Evolutionary conservation across 2,888 invertebrate species (phyloP).

Genomic region (Amphimallon solstitiale): DNA sequence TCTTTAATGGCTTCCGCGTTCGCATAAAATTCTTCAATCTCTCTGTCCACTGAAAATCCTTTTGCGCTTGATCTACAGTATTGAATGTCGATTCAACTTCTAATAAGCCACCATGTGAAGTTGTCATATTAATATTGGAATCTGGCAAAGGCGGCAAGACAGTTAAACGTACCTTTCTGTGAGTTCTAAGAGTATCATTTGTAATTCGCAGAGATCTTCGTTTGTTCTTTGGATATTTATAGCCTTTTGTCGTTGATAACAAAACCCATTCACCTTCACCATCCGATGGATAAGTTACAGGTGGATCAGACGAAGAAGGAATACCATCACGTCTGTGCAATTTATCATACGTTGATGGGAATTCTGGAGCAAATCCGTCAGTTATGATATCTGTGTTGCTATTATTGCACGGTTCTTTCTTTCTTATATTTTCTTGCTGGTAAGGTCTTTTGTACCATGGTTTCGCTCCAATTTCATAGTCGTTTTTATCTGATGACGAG

Average conservation of each 20-base stretch:
- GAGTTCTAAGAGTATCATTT: constrained; percentile 49
- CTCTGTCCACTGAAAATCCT: constrained; percentile 60
- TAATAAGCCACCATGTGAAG: constrained; percentile 78
- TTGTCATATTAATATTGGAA: constrained; percentile 71
- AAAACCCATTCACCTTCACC: constrained; percentile 83
- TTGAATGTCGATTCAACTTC: constrained; percentile 80
- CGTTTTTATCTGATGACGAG: neutral
- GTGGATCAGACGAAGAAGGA: constrained; percentile 55
- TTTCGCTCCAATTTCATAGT: neutral
- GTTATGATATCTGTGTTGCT: constrained; percentile 64
- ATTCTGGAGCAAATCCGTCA: constrained; percentile 67
- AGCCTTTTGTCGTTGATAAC: constrained; percentile 81
- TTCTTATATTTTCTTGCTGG: neutral
- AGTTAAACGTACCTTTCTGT: constrained; percentile 67
- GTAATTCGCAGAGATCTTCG: constrained; percentile 56
- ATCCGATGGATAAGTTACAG: constrained; percentile 69
- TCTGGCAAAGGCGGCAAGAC: constrained; percentile 77
- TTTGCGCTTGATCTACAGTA: constrained; percentile 72
- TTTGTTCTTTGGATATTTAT: constrained; percentile 65
- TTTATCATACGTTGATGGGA: constrained; percentile 55
- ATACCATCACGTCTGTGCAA: neutral
- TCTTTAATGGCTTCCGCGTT: constrained; percentile 18
- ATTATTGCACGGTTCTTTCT: neutral
- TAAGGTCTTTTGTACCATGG: constrained; percentile 3
- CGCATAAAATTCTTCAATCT: constrained; percentile 46